A percentile compares a stretch with the other conserved stretches of the same genome.
phyloP scores from a whole-genome alignment of 2,888 invertebrate genomes.

The Hetaerina titia region DNA sequence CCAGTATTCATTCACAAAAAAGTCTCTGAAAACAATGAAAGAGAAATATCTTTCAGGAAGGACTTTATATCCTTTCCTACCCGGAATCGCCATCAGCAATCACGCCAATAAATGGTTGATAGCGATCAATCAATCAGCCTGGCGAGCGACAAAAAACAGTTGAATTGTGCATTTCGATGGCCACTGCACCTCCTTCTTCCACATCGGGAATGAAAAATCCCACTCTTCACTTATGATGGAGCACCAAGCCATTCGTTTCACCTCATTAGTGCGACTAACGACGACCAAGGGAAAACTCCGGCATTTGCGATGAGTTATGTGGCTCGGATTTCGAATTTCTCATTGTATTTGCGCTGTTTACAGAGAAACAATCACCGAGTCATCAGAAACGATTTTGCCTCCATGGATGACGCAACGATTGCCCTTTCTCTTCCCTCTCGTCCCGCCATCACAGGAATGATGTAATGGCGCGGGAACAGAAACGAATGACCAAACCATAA shows the following conservation, averaged over 20 bases:
- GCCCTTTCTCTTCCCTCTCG: background rate
- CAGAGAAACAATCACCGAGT: slow-evolving; percentile 24
- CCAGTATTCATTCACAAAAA: background rate
- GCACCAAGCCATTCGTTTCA: background rate
- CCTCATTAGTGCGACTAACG: background rate
- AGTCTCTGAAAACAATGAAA: background rate
- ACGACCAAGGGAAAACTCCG: background rate
- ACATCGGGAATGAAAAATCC: background rate
- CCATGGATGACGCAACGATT: background rate
- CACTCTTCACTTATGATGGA: background rate
- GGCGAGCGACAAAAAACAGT: background rate
- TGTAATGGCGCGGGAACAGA: background rate
- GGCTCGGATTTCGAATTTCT: background rate
- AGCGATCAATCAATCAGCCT: background rate
- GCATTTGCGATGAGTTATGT: slow-evolving; percentile 17
- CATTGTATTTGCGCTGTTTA: slow-evolving; percentile 4
- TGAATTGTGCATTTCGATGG: background rate
- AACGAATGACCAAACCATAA: background rate
- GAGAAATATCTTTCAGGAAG: background rate
- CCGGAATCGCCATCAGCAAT: background rate
- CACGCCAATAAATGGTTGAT: background rate
- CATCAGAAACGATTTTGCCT: slow-evolving; percentile 16
- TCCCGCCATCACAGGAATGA: background rate
- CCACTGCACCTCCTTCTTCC: background rate
- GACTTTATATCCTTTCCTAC: background rate